Base-by-base conservation (phyloP, 1,140 invertebrate species). In the Saccostrea cuccullata region DNA sequence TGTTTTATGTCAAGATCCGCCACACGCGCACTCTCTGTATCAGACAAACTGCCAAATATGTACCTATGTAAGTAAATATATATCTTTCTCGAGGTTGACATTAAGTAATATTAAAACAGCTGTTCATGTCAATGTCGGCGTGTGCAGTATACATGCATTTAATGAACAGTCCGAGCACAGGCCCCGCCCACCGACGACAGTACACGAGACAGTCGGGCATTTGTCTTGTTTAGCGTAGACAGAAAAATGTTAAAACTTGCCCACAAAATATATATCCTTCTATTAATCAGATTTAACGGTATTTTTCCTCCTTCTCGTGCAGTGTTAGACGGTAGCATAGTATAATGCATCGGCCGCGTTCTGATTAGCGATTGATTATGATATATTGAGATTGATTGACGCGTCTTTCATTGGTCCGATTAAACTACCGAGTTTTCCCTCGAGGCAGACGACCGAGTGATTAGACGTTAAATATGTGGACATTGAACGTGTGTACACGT, bases 351-450 rank as follows among this genome's bases (percentile, higher is more conserved):
- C 70, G 30, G 30, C 70, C 26, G 23, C 15, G 23, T n/a, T 26
- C 12, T 77, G 70, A 77, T 77, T 77, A 77, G 70, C 70, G 70
- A 77, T 77, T 77, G 70, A 77, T 77, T 77, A 77, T 36, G 70
- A 77, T 77, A 77, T 77, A 77, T 77, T 77, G 26, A 77, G 70
- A 77, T 77, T 77, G 70, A 77, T 77, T 77, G 70, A 36, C 26
- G 11, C 26, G 23, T 13, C 26, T 77, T 36, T 30, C 70, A 77
- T 77, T 77, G 70, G 70, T 77, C 70, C 70, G 70, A 77, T 77
- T 77, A 77, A 26, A 30, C 70, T 6, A 3, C 11, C 20, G 60
- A 36, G 23, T 77, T 30, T 36, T 77, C 13, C 70, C 70, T 77
- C 70, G 70, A 77, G 70, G 70, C 70, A 77, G 70, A 30, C 13